Evolutionary conservation across 2,113 vertebrate species (phyloP).

Genomic region (Chloebia gouldiae): DNA sequence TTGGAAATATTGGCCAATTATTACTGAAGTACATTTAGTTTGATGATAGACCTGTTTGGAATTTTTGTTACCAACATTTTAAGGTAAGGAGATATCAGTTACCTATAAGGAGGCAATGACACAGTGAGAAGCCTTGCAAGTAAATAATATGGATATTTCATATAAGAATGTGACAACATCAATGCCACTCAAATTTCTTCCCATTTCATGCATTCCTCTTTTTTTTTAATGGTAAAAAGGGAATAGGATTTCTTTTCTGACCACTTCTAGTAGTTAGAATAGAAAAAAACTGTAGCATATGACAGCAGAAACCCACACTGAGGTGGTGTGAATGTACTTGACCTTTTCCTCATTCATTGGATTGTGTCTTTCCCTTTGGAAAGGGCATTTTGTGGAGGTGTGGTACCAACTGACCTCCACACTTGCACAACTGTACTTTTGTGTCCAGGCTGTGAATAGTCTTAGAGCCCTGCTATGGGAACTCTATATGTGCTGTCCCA

Average conservation of each 20-base stretch:
- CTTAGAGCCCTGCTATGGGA: background rate
- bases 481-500: rapidly evolving
- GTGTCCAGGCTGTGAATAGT: background rate
- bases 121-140: background rate
- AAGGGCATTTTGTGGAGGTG: background rate
- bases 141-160: background rate
- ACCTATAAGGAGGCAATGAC: background rate
- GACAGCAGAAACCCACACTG: background rate
- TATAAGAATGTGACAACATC: background rate
- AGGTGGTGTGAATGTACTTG: background rate
- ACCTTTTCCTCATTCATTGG: background rate
- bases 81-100: background rate
- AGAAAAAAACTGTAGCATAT: rapidly evolving
- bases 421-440: background rate
- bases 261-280: background rate
- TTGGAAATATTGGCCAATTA: background rate
- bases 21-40: background rate
- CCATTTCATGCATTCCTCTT: background rate
- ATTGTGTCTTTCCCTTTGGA: background rate
- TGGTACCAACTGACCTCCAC: background rate
- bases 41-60: background rate
- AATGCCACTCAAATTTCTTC: background rate
- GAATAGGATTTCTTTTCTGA: background rate
- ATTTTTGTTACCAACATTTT: background rate
- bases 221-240: background rate